Base-by-base conservation (phyloP, 2,113 vertebrate genomes). In the Otolemur garnettii region DNA sequence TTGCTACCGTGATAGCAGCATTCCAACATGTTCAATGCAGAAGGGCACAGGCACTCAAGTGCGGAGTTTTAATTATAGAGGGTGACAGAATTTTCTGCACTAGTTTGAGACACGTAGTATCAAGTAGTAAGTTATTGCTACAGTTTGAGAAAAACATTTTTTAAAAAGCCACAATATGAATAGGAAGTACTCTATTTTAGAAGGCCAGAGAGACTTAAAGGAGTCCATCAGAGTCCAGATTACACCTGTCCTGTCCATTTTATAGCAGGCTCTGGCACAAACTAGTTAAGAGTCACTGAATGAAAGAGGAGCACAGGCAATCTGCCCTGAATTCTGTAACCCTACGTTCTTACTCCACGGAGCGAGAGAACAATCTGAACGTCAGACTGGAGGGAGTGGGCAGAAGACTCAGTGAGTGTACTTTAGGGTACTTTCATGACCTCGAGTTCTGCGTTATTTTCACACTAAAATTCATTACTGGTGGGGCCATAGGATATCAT, bases 361-460 rank as follows among this genome's bases (percentile, higher is more conserved):
- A 62, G 3, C 4, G 1, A 59, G 35, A 35, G 7, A 12, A 9
- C 14, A 2, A 28, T 17, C 17, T 21, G 14, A 38, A n/a, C 4
- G 0, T 30, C 3, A 3, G 2, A 5, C 0, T 55, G 72, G 15
- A 50, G 5, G 11, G 55, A 35, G 1, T 13, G 9, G 19, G 7
- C 9, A 28, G 2, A 84, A 33, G 59, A 50, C 30, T 53, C 30
- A 14, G 28, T 26, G 74, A 60, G 15, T 26, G 9, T 3, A 53
- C 12, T 55, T 59, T 72, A 64, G 77, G 21, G 10, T 30, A 69
- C 81, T 2, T 5, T 17, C 19, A n/a, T 0, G 42, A n/a, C 30
- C 9, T 64, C 19, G 50, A 60, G 33, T 17, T 84, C 38, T 38
- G 21, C 5, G 9, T 6, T 59, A 33, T 50, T 83, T 59, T 53